Evolutionary conservation across 2,888 invertebrate genomes (phyloP).

Genomic region (Amphipoea oculea): DNA sequence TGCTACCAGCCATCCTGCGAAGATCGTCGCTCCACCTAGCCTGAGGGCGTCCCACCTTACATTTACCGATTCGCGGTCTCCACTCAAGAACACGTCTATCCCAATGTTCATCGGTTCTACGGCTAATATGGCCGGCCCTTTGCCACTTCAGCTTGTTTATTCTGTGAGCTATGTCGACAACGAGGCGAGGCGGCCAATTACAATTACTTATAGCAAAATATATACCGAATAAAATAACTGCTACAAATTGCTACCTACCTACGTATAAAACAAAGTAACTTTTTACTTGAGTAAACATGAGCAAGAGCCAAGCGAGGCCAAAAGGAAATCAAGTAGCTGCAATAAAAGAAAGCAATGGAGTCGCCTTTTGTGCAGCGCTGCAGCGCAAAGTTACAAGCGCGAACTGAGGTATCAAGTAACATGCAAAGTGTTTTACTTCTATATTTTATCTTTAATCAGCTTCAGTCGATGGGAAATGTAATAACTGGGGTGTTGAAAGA

Average conservation of each 20-base stretch:
- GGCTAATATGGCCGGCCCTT: too few species aligned
- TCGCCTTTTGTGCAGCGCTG: constrained; percentile 55
- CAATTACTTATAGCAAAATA: neutral
- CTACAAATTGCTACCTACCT: neutral
- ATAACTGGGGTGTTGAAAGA: constrained; percentile 42
- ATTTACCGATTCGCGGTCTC: too few species aligned
- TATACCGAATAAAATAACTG: neutral
- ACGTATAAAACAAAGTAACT: constrained; percentile 18
- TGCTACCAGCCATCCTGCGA: too few species aligned
- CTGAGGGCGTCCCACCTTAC: too few species aligned
- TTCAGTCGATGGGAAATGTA: constrained; percentile 52
- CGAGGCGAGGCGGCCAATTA: neutral
- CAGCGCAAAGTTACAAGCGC: constrained; percentile 56
- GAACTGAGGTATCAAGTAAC: constrained; percentile 58
- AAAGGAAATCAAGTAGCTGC: constrained; percentile 63
- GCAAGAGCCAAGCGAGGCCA: constrained; percentile 39
- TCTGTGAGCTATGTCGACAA: too few species aligned
- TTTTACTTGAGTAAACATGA: constrained; percentile 49
- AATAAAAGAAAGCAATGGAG: constrained; percentile 60
- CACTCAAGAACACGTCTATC: too few species aligned
- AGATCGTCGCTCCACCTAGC: neutral
- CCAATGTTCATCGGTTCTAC: too few species aligned
- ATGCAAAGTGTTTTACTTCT: constrained; percentile 50
- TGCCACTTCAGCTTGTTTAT: too few species aligned
- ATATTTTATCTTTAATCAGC: constrained; percentile 61